Base-by-base conservation (phyloP, 92 coral and sea anemone genomes). In the Galaxea fascicularis region DNA sequence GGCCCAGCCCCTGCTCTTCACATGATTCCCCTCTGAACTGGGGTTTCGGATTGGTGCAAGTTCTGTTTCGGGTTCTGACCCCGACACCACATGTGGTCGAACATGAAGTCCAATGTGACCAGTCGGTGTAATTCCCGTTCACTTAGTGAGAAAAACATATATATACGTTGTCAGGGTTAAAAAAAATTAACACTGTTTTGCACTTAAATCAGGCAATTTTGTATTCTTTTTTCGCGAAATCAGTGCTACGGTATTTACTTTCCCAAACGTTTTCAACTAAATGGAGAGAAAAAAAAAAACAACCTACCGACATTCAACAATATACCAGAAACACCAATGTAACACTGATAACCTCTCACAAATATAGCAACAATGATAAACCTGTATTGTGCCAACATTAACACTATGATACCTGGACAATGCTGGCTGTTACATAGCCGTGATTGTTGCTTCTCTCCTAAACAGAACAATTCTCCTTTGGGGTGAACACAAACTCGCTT, bases 11-110 rank as follows among this genome's bases (percentile, higher is more conserved):
- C 73, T 92, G 96, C 45, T 87, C 95, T 63, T 93, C 89, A 83
- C 99, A 96, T 28, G 98, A 92, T 69, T 91, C 89, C n/a, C 99
- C 99, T 68, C 90, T 90, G 58, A 93, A 95, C 83, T 90, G 92
- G 0, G 95, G 95, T 29, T 71, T 89, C 9, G 99, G 99, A 47
- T 66, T 93, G 75, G 94, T 73, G 73, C 99, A 96, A 45, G 95
- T 83, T 82, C 99, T 91, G 70, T 96, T 93, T 26, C 99, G 92
- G 18, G 93, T 91, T 83, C 86, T 91, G 71, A 89, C 84, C 12
- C 99, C 99, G 65, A 95, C 93, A 30, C 98, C 99, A 74, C 99
- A 96, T 12, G 98, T 92, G 68, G 95, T 94, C 6, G 99, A 94
- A 71, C 99, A 96, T 53, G 94, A 83, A 29, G 99, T 96, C 95